Base-by-base conservation (phyloP, 23 tunicate species). In the Ciona savignyi region DNA sequence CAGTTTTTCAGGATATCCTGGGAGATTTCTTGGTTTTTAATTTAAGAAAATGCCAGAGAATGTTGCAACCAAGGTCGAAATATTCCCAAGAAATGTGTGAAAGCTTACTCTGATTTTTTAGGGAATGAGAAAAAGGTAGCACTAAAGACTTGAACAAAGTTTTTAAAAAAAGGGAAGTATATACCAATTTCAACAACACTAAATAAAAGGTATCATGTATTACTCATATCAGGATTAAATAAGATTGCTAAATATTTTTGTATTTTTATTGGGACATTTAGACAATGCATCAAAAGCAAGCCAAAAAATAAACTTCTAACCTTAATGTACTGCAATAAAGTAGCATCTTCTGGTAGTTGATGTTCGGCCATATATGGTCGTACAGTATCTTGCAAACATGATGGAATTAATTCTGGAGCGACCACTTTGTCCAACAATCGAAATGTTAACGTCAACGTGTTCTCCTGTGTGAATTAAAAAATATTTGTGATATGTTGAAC, bases 371-470 rank as follows among this genome's bases (percentile, higher is more conserved):
- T 82, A 65, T 89, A 89, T 11, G 96, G 96, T 21, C 79, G 67
- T 23, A 89, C 84, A 0, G 96, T 89, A 3, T 23, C 67, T 51
- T 89, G 67, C 62, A 89, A 42, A n/a, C 74, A 87, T 49, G 68
- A 34, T 22, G 80, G 51, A 0, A 89, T 33, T 25, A 82, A 71
- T 74, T 89, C 88, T 3, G 96, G 96, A 24, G 80, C 96, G 29
- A 70, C 75, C 1, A 79, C 85, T 60, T 86, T 73, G 66, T 89
- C 96, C 60, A 89, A 73, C 96, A 89, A 82, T 19, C 96, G 83
- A 49, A 73, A 89, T 1, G 96, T 83, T 33, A 89, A 42, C 20
- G 88, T 70, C 27, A 42, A 27, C 0, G 82, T 77, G 1, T 88
- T 89, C 69, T 89, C 96, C 96, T 89, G 31, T 34, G 3, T 3